These are phyloP conservation scores for Lymantria monacha DNA, from an alignment of 2,888 invertebrate species.

Conservation along the genomic window DNA sequence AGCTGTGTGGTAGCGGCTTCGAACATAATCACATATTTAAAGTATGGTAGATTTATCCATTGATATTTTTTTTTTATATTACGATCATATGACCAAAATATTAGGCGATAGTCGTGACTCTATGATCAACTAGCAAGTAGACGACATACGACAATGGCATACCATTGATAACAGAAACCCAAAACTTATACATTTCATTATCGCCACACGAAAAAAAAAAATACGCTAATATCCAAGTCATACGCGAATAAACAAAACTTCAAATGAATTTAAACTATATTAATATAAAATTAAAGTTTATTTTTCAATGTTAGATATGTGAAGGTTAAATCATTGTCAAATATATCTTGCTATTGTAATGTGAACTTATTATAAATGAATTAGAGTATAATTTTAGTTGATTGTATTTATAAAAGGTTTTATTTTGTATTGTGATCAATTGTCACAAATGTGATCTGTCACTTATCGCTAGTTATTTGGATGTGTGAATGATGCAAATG, in stretches of 20 bases:
- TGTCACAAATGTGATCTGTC: conserved; percentile 58
- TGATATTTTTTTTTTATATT: too few species aligned
- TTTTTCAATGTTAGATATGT: not conserved
- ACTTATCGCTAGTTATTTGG: conserved; percentile 43
- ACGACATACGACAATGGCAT: conserved; percentile 56
- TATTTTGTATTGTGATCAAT: conserved; percentile 20
- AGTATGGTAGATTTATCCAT: too few species aligned
- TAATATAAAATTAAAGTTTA: not conserved
- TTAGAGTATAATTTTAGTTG: not conserved
- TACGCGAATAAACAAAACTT: not conserved
- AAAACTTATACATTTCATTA: conserved; percentile 43
- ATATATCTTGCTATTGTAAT: not conserved
- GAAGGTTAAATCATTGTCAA: not conserved
- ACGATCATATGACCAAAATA: conserved; percentile 30
- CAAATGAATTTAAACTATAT: not conserved
- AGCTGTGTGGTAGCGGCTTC: too few species aligned
- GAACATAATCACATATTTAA: too few species aligned
- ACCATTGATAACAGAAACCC: conserved; percentile 31
- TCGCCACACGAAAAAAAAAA: conserved; percentile 49
- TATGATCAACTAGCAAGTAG: conserved; percentile 30
- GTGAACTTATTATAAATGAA: not conserved
- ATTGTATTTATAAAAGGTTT: not conserved
- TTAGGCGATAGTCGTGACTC: conserved; percentile 45
- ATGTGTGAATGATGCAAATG: conserved; percentile 33
- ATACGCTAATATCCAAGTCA: conserved; percentile 25